phyloP scores from a whole-genome alignment of 2,797 vertebrate genomes.

The Smutsia temminckii region DNA sequence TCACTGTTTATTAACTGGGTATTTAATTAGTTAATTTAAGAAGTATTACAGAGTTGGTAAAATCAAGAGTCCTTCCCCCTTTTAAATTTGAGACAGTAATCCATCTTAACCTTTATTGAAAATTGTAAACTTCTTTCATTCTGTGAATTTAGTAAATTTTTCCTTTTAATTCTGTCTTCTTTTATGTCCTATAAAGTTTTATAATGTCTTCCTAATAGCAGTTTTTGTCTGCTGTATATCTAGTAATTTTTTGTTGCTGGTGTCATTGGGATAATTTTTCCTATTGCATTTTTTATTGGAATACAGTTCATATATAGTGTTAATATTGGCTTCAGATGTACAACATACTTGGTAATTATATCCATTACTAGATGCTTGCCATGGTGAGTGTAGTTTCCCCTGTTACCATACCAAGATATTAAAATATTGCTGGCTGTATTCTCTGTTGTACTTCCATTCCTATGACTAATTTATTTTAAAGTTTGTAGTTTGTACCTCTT shows the following conservation, averaged over 20 bases:
- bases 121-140: neutral
- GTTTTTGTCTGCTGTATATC: neutral
- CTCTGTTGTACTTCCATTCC: too few species aligned
- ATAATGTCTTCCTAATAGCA: slow-evolving; percentile 15
- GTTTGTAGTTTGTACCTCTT: too few species aligned
- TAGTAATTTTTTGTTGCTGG: neutral
- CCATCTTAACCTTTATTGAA: neutral
- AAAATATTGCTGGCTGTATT: too few species aligned
- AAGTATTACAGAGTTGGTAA: neutral
- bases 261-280: neutral
- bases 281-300: neutral
- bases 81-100: slow-evolving; percentile 17
- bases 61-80: neutral
- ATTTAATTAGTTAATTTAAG: neutral
- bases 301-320: too few species aligned
- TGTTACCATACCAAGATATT: too few species aligned
- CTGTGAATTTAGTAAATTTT: neutral
- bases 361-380: too few species aligned
- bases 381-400: too few species aligned
- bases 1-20: neutral
- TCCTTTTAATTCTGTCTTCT: neutral
- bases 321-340: too few species aligned
- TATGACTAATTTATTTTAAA: too few species aligned
- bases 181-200: slow-evolving; percentile 1
- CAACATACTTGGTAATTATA: too few species aligned